A percentile compares a stretch with the other conserved stretches of the same genome.
Evolutionary conservation across 1,140 invertebrate species (phyloP).

Genomic region (Popillia japonica): DNA sequence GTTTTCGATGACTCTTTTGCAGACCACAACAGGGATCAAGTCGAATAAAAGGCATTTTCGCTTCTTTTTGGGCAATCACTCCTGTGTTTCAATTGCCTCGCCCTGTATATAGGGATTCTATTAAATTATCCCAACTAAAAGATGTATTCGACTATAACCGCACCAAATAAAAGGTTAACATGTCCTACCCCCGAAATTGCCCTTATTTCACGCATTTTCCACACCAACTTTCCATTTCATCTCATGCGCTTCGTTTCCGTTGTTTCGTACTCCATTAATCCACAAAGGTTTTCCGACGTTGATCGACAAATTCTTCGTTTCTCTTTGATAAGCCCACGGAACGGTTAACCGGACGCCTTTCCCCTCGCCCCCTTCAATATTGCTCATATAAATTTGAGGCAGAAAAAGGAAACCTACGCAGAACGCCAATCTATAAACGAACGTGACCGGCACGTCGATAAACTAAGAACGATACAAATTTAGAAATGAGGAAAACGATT

Average conservation of each 20-base stretch:
- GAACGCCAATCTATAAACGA: conserved; percentile 5
- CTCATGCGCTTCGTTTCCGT: not conserved
- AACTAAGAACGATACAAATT: not conserved
- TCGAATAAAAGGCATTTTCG: too few species aligned
- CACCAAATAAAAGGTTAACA: too few species aligned
- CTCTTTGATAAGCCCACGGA: not conserved
- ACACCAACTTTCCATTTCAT: too few species aligned
- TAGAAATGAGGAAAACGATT: conserved; percentile 12
- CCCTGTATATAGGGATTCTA: too few species aligned
- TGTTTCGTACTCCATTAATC: conserved; percentile 14
- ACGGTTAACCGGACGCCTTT: not conserved
- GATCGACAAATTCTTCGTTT: conserved; percentile 11
- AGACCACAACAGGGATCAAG: too few species aligned
- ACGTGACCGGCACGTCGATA: not conserved
- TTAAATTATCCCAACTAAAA: too few species aligned
- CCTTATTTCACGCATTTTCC: too few species aligned
- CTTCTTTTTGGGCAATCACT: too few species aligned
- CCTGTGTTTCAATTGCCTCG: too few species aligned
- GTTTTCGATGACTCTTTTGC: too few species aligned
- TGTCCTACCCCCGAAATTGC: too few species aligned
- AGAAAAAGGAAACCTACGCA: not conserved
- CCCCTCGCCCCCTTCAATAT: not conserved
- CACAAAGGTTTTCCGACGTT: not conserved
- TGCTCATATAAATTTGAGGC: conserved; percentile 4
- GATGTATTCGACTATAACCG: too few species aligned